phyloP scores from a whole-genome alignment of 2,113 vertebrate species.

The Antigone vipio region DNA sequence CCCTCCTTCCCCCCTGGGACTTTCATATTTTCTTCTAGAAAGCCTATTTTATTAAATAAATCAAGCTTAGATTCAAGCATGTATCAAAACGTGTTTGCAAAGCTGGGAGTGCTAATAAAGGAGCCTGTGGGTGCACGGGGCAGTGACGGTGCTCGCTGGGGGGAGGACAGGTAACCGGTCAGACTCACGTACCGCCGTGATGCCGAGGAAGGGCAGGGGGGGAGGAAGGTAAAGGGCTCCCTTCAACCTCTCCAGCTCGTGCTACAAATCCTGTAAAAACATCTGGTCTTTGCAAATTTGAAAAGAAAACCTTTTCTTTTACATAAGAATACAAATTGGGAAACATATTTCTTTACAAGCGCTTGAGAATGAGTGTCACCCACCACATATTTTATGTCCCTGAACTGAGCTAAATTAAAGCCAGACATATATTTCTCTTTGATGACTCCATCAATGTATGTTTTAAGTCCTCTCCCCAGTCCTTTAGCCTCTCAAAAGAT shows the following conservation, averaged over 20 bases:
- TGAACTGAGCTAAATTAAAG: background rate
- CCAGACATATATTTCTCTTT: background rate
- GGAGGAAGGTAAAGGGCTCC: background rate
- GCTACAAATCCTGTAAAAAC: background rate
- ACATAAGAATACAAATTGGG: background rate
- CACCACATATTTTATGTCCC: background rate
- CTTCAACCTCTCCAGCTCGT: background rate
- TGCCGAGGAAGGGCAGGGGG: accelerated
- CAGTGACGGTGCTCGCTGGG: accelerated
- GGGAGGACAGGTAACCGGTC: background rate
- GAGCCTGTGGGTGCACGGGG: accelerated
- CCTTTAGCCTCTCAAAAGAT: background rate
- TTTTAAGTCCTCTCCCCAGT: background rate
- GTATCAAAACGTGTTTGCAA: background rate
- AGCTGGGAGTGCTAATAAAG: background rate
- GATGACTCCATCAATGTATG: constrained; percentile 23
- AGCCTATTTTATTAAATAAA: background rate
- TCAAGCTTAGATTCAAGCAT: background rate
- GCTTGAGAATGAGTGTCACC: background rate
- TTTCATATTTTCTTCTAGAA: background rate
- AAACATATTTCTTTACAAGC: constrained; percentile 1
- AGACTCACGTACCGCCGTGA: background rate
- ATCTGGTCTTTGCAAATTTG: background rate
- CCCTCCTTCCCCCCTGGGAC: background rate
- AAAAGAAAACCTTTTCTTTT: background rate